Evolutionary conservation across 2,888 invertebrate genomes (phyloP).

Genomic region (Maniola hyperantus): DNA sequence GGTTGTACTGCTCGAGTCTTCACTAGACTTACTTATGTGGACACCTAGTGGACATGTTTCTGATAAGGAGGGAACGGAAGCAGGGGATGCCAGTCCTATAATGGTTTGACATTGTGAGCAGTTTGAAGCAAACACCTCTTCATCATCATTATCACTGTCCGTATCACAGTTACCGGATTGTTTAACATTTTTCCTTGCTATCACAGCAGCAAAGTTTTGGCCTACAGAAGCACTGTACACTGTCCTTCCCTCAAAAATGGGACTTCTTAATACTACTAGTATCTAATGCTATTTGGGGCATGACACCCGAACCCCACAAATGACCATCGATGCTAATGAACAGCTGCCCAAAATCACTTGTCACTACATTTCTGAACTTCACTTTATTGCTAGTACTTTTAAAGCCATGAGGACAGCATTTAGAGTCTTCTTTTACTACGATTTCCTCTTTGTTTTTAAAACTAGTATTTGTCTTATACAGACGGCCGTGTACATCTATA

Average conservation of each 20-base stretch:
- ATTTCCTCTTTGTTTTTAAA: conserved; percentile 84
- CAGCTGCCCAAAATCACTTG: conserved; percentile 84
- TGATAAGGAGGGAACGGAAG: conserved; percentile 83
- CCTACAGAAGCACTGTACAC: conserved; percentile 89
- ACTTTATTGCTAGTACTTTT: conserved; percentile 84
- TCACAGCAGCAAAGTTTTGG: conserved; percentile 88
- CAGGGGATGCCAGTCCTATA: conserved; percentile 81
- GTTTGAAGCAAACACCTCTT: conserved; percentile 85
- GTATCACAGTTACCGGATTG: conserved; percentile 80
- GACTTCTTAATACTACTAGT: conserved; percentile 83
- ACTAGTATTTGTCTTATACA: conserved; percentile 81
- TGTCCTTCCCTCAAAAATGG: conserved; percentile 86
- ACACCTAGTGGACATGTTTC: conserved; percentile 85
- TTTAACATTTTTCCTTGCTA: conserved; percentile 84
- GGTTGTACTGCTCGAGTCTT: conserved; percentile 84
- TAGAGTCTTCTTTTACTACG: conserved; percentile 84
- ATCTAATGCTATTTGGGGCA: conserved; percentile 86
- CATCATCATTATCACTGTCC: conserved; percentile 83
- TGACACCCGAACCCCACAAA: conserved; percentile 86
- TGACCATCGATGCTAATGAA: conserved; percentile 86
- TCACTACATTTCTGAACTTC: conserved; percentile 84
- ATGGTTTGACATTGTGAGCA: conserved; percentile 85
- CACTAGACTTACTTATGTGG: conserved; percentile 83
- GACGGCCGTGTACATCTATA: conserved; percentile 84
- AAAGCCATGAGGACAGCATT: conserved; percentile 86